Evolutionary conservation across 2,888 invertebrate species (phyloP).

Genomic region (Tanytarsus gracilentus): DNA sequence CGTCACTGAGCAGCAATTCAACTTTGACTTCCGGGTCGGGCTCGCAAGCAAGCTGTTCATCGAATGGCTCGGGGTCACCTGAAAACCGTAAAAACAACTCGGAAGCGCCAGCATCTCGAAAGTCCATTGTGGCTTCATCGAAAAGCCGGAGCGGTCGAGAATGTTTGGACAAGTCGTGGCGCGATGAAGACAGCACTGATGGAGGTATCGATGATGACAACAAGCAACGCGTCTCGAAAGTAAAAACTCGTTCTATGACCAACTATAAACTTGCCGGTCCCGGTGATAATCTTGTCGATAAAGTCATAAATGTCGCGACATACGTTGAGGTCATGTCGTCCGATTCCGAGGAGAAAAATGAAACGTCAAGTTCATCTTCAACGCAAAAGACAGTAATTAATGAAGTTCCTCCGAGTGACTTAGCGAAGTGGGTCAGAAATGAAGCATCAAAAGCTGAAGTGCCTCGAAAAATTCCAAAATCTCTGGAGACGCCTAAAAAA

Average conservation of each 20-base stretch:
- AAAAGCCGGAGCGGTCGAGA: conserved; percentile 75
- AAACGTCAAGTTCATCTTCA: background rate
- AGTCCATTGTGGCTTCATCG: conserved; percentile 78
- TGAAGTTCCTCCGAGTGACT: conserved; percentile 31
- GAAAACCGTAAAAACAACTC: conserved; percentile 58
- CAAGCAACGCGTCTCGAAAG: conserved; percentile 41
- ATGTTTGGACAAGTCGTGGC: conserved; percentile 52
- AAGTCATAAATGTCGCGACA: conserved; percentile 43
- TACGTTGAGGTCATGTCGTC: conserved; percentile 41
- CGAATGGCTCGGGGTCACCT: conserved; percentile 52
- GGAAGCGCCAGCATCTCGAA: conserved; percentile 54
- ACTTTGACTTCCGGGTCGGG: conserved; percentile 66
- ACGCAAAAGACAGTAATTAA: conserved; percentile 29
- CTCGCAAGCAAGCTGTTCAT: conserved; percentile 61
- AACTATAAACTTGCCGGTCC: conserved; percentile 37
- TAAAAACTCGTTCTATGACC: conserved; percentile 39
- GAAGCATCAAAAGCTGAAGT: conserved; percentile 35
- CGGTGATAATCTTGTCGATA: conserved; percentile 40
- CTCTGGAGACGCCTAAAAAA: conserved; percentile 20
- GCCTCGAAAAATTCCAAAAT: background rate
- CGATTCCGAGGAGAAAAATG: conserved; percentile 41
- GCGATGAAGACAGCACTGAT: conserved; percentile 50
- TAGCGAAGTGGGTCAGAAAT: conserved; percentile 38
- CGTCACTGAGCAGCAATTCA: conserved; percentile 61
- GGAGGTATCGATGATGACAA: conserved; percentile 42